Evolutionary conservation across 1,140 invertebrate genomes (phyloP), one percentile per base, ranked within the genome.

Genomic region (Achroia grisella): DNA sequence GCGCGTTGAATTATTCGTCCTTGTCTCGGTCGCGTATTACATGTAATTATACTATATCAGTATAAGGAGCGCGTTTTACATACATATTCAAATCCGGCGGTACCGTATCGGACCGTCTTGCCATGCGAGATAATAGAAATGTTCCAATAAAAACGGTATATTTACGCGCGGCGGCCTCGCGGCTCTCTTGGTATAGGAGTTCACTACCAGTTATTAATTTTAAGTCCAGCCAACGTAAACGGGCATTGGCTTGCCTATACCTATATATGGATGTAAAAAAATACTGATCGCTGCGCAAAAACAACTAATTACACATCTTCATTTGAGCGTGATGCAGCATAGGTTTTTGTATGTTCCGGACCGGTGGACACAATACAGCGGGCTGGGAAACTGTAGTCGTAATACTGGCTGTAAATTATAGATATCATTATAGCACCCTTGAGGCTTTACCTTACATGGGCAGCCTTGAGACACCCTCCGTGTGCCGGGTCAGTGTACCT

Each of bases 301-400:
- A 76, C 56, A 46, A 56, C 52, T 75, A 83, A 83, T 83, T 79
- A 73, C 77, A 73, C 52, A 70, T 78, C 76, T 83, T 81, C 79
- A 81, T 83, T 83, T 83, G 71, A 83, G 63, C 79, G 76, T 83
- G 74, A 60, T 75, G 56, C 36, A 50, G 39, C 52, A 41, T 39
- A 1, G 39, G 64, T 82, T 79, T 79, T 82, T 63, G 57, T 53
- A 27, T 36, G 72, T 75, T 66, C 57, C 76, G 69, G 56, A 51
- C 53, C 39, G 61, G 43, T 58, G 59, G 35, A 37, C 14, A 15
- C 39, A 35, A 23, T 23, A 23, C 17, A 31, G 41, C 51, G 47
- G 53, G 54, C 62, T 69, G 73, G 66, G 68, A 76, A 75, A 67
- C 17, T 23, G 17, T 23, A 23, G 6, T n/a, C n/a, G n/a, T n/a